Conservation (phyloP, 2,888 invertebrate genomes). For the Antheraea assamensis region DNA sequence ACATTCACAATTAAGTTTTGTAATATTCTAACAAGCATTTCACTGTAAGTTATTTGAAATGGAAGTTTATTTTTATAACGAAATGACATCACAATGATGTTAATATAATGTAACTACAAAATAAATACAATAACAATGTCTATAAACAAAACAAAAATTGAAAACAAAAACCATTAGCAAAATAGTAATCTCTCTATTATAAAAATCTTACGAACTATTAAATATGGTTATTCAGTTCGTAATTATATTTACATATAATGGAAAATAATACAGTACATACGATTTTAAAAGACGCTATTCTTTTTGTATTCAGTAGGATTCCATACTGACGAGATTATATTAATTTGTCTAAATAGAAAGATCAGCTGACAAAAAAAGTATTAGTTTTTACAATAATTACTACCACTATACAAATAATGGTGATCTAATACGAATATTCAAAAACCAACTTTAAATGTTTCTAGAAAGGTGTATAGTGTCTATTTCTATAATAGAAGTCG, state of each 20-base stretch:
- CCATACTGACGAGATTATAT: too few relatives aligned
- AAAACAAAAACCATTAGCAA: not conserved
- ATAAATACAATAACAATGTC: not conserved
- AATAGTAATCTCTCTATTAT: not conserved
- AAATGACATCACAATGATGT: not conserved
- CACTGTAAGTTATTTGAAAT: not conserved
- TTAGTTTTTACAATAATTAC: not conserved
- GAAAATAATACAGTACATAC: not conserved
- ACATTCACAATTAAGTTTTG: not conserved
- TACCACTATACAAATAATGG: not conserved
- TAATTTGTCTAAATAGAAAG: not conserved
- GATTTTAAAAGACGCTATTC: not conserved
- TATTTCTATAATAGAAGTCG: not conserved
- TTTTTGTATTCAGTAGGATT: too few relatives aligned
- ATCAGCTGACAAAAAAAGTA: not conserved
- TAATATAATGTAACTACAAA: not conserved
- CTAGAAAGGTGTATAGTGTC: not conserved
- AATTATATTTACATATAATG: not conserved
- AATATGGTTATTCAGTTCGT: not conserved
- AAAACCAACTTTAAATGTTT: not conserved
- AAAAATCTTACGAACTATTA: not conserved
- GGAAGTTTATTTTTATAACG: not conserved
- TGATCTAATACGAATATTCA: not conserved
- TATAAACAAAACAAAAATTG: not conserved
- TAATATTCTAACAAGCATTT: not conserved